phyloP scores from a whole-genome alignment of 2,888 invertebrate genomes.

The Acleris emargana region DNA sequence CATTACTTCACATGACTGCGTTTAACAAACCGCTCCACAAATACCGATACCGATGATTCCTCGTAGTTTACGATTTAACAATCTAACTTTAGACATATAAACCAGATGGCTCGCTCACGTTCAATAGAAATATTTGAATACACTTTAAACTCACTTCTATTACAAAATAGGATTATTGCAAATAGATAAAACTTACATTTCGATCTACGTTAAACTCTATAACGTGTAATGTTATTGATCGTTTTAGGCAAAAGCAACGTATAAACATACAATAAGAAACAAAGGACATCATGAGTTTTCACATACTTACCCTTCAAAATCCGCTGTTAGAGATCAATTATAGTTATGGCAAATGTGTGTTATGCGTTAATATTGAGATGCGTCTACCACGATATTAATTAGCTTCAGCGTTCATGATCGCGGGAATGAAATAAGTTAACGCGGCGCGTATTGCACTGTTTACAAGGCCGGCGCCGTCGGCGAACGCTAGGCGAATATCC shows the following conservation, averaged over 20 bases:
- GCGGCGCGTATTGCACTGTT: conserved; percentile 71
- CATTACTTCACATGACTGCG: conserved; percentile 44
- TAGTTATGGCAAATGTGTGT: conserved; percentile 48
- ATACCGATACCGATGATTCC: conserved; percentile 70
- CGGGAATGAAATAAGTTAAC: conserved; percentile 69
- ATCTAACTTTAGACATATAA: conserved; percentile 83
- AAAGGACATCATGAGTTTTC: conserved; percentile 6
- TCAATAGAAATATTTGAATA: conserved; percentile 71
- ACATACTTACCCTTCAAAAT: conserved; percentile 51
- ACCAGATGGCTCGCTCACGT: conserved; percentile 80
- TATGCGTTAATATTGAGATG: conserved; percentile 55
- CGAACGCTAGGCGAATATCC: conserved; percentile 78
- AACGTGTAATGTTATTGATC: neutral
- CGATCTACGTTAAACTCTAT: neutral
- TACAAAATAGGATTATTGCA: conserved; percentile 25
- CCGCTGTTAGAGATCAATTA: conserved; percentile 53
- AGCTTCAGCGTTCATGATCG: conserved; percentile 71
- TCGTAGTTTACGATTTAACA: conserved; percentile 80
- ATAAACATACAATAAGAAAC: conserved; percentile 17
- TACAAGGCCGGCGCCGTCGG: conserved; percentile 80
- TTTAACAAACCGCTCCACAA: conserved; percentile 58
- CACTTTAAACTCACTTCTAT: conserved; percentile 52
- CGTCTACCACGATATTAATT: conserved; percentile 71
- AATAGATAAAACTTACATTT: conserved; percentile 21
- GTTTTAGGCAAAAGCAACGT: conserved; percentile 8